phyloP scores from a whole-genome alignment of 2,797 vertebrate genomes.

The Hydrophis major region DNA sequence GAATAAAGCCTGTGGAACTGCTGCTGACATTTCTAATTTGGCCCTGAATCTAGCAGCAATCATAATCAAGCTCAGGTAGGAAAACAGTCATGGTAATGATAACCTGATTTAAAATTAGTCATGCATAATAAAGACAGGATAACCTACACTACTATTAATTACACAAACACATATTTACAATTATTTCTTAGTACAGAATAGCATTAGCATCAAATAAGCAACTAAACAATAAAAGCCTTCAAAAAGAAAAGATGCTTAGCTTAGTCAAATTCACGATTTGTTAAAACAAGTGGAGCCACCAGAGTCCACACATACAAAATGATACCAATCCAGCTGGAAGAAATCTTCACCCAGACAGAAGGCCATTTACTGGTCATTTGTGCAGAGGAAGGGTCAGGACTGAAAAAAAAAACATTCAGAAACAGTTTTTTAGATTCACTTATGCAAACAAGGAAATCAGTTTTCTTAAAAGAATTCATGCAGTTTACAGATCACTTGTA shows the following conservation, averaged over 20 bases:
- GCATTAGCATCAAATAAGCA: slow-evolving; percentile 56
- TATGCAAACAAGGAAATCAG: neutral
- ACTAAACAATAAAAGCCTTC: slow-evolving; percentile 8
- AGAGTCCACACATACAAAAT: slow-evolving; percentile 96
- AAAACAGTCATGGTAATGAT: slow-evolving; percentile 50
- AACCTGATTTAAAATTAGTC: slow-evolving; percentile 56
- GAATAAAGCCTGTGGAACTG: neutral
- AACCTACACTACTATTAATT: slow-evolving; percentile 45
- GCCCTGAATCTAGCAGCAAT: slow-evolving; percentile 24
- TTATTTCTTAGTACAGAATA: slow-evolving; percentile 46
- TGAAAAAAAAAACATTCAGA: slow-evolving; percentile 51
- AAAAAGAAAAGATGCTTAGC: slow-evolving; percentile 13
- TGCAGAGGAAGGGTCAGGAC: slow-evolving; percentile 86
- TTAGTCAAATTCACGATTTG: slow-evolving; percentile 96
- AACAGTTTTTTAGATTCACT: neutral
- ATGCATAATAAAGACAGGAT: slow-evolving; percentile 66
- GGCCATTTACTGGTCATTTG: slow-evolving; percentile 96
- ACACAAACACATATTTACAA: slow-evolving; percentile 63
- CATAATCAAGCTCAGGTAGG: slow-evolving; percentile 55
- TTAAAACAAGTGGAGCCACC: slow-evolving; percentile 91
- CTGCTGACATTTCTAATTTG: neutral
- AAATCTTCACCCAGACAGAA: slow-evolving; percentile 97
- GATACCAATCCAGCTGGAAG: slow-evolving; percentile 96
- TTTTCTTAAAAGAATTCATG: neutral
- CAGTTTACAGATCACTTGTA: neutral